Evolutionary conservation across 2,888 invertebrate genomes (phyloP).

Genomic region (Drosophila mercatorum): DNA sequence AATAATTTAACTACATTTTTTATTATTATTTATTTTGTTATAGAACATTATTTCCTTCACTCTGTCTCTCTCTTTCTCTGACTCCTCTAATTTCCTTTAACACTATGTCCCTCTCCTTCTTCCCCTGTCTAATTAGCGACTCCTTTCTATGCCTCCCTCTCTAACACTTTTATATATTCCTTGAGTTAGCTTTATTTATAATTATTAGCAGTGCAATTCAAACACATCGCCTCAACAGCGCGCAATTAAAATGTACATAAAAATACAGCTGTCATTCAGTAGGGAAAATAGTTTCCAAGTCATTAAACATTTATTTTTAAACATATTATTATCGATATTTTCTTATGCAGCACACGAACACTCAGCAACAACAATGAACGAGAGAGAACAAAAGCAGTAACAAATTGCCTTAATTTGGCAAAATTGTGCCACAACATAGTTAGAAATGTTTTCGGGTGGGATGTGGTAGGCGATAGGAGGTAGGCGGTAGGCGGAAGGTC

Average conservation of each 20-base stretch:
- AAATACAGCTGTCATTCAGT: constrained; percentile 10
- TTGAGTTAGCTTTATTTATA: neutral
- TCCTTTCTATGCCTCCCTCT: neutral
- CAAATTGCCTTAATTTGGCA: constrained; percentile 69
- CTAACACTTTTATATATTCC: too few species aligned
- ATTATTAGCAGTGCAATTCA: neutral
- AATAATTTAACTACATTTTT: neutral
- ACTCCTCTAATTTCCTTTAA: neutral
- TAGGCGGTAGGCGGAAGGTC: neutral
- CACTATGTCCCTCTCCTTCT: neutral
- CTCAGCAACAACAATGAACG: constrained; percentile 17
- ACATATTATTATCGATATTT: constrained; percentile 40
- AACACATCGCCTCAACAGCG: neutral
- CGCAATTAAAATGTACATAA: constrained; percentile 5
- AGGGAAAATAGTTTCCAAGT: constrained; percentile 10
- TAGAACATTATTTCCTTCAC: too few species aligned
- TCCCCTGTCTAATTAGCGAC: neutral
- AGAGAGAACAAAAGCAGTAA: constrained; percentile 34
- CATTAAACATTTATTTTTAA: constrained; percentile 27
- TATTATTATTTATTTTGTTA: too few species aligned
- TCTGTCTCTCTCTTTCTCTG: neutral
- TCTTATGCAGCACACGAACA: constrained; percentile 15
- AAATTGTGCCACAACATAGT: constrained; percentile 46
- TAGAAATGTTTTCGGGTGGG: neutral
- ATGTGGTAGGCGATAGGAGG: too few species aligned